phyloP scores from a whole-genome alignment of 2,888 invertebrate genomes.

The Dione juno region DNA sequence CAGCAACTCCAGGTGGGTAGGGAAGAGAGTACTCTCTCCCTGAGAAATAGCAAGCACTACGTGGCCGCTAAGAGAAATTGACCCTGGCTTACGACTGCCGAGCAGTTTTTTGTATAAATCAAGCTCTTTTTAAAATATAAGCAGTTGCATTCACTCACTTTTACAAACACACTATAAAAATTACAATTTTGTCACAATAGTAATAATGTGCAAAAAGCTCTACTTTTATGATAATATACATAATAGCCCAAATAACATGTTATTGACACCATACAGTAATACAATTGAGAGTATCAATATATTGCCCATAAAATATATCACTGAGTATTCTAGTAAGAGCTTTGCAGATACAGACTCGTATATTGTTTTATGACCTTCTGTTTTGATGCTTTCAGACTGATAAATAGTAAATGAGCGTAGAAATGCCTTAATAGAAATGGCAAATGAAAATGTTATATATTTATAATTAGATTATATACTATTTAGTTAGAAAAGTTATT shows the following conservation, averaged over 20 bases:
- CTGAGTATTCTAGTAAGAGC: slow-evolving; percentile 24
- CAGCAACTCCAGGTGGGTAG: no score
- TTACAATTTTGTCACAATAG: not conserved
- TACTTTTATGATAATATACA: not conserved
- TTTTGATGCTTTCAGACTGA: slow-evolving; percentile 14
- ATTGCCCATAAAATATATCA: slow-evolving; percentile 25
- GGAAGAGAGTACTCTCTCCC: no score
- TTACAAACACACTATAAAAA: no score
- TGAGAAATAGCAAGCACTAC: no score
- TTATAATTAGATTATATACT: not conserved
- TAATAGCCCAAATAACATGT: slow-evolving; percentile 5
- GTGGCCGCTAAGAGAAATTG: no score
- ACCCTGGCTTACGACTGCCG: no score
- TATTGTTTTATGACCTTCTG: slow-evolving; percentile 19
- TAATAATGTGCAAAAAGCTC: not conserved
- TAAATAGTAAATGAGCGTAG: slow-evolving; percentile 7
- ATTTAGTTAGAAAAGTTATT: no score
- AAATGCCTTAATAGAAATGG: not conserved
- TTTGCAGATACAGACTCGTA: slow-evolving; percentile 8
- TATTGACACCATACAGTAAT: slow-evolving; percentile 19
- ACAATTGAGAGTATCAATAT: slow-evolving; percentile 20
- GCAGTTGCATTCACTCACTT: no score
- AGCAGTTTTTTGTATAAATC: no score
- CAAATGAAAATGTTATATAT: no score
- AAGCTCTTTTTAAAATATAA: no score